Percentiles rank a stretch among this genome's conserved stretches.
These are phyloP conservation scores for Todus mexicanus DNA, from an alignment of 2,797 vertebrate genomes.

Conservation along the genomic window DNA sequence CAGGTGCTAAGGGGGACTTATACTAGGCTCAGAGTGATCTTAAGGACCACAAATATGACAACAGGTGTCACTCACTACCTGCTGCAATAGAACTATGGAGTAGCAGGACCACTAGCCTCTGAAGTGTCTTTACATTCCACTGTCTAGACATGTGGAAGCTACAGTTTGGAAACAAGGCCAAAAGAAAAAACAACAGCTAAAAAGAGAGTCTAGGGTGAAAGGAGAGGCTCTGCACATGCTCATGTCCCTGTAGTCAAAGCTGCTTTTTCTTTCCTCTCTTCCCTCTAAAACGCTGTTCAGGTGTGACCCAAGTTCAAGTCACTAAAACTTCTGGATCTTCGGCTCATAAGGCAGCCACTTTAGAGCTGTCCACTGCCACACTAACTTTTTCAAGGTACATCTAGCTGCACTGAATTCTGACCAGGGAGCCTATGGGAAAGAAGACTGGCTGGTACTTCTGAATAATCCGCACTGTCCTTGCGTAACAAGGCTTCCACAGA, in stretches of 20 bases:
- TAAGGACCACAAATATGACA: not conserved
- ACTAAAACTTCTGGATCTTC: not conserved
- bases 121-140: not conserved
- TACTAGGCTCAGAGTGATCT: not conserved
- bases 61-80: not conserved
- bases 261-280: not conserved
- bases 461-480: not conserved
- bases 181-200: not conserved
- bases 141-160: not conserved
- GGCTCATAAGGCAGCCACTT: not conserved
- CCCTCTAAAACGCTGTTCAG: not conserved
- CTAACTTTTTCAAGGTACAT: not conserved
- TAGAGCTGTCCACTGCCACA: fast-evolving
- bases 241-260: not conserved
- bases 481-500: not conserved
- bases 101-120: not conserved
- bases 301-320: not conserved
- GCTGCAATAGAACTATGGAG: not conserved
- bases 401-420: not conserved
- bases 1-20: not conserved
- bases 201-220: not conserved
- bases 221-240: not conserved
- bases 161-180: not conserved
- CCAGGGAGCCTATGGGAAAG: not conserved
- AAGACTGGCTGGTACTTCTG: not conserved